phyloP scores from a whole-genome alignment of 2,888 invertebrate species.

The Megalurothrips usitatus region DNA sequence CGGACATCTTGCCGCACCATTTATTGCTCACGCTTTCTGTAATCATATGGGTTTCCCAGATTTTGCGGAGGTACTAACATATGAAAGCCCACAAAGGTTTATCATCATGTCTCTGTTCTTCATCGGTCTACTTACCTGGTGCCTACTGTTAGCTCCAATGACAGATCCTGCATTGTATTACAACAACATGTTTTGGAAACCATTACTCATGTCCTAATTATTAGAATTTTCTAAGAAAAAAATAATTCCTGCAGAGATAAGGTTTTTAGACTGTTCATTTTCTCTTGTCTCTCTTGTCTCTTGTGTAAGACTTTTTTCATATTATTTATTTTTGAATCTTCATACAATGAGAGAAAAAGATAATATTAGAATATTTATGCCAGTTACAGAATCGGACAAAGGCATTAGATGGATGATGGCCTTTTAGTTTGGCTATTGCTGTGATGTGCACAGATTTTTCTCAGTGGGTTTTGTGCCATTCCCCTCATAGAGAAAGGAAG shows the following conservation, averaged over 20 bases:
- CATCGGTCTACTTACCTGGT: constrained; percentile 73
- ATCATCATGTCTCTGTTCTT: constrained; percentile 65
- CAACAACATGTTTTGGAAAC: constrained; percentile 47
- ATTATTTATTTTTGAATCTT: background rate
- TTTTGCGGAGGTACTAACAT: constrained; percentile 64
- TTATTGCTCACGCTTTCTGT: constrained; percentile 89
- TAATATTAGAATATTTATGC: no score
- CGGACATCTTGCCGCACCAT: constrained; percentile 81
- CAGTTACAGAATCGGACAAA: no score
- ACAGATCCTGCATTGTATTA: constrained; percentile 61
- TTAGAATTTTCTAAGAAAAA: background rate
- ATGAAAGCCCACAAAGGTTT: constrained; percentile 56
- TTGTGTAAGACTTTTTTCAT: background rate
- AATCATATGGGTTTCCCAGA: constrained; percentile 97
- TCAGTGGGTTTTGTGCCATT: background rate
- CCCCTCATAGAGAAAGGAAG: background rate
- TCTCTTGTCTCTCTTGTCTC: background rate
- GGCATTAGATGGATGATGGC: no score
- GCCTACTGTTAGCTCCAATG: constrained; percentile 65
- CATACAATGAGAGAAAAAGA: background rate
- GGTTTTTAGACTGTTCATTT: background rate
- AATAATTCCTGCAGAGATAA: background rate
- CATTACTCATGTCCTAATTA: background rate
- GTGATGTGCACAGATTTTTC: background rate
- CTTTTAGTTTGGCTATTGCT: background rate